Evolutionary conservation across 2,888 invertebrate genomes (phyloP), one percentile per base, ranked within the genome.

Genomic region (Lasioglossum leucozonium): DNA sequence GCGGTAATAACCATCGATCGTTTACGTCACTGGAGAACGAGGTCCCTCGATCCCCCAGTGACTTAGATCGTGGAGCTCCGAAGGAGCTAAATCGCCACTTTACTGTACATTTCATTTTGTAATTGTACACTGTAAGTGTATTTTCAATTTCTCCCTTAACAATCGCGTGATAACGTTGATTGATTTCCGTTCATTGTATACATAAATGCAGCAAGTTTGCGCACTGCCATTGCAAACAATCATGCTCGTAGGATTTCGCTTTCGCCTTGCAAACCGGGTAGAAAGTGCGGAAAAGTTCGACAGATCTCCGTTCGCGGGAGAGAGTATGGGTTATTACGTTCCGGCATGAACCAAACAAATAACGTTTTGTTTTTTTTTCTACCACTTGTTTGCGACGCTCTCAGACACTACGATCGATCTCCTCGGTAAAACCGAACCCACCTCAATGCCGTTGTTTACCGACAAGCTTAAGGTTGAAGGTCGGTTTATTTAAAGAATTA

Each of bases 391-490:
- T 47, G 40, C 72, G 62, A 30, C 58, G 37, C n/a, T 40, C 44
- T n/a, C 62, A 51, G 40, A 77, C 80, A 65, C 44, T 72, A 71
- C 44, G 85, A 82, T 86, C 76, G 86, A 86, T 86, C 79, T 82
- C 73, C 79, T 55, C 81, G 71, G 79, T 77, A 82, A 86, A 86
- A 86, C 75, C 72, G 67, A 85, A 37, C 85, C 65, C 69, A 69
- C 47, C 80, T 73, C 44, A 42, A 44, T 73, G 79, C 47, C 62
- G 88, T 80, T 89, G 89, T 89, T 89, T 88, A 89, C 83, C 69
- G 47, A 58, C 26, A 74, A 78, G 81, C 69, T 42, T 79, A 90
- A 89, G 90, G 89, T 85, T 81, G 89, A 87, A 86, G 89, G 90
- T 90, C 84, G 86, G 26, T 84, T 89, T 86, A 85, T 89, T 90